These are phyloP conservation scores for Perithous albicinctus DNA, from an alignment of 2,888 invertebrate species.

Conservation along the genomic window DNA sequence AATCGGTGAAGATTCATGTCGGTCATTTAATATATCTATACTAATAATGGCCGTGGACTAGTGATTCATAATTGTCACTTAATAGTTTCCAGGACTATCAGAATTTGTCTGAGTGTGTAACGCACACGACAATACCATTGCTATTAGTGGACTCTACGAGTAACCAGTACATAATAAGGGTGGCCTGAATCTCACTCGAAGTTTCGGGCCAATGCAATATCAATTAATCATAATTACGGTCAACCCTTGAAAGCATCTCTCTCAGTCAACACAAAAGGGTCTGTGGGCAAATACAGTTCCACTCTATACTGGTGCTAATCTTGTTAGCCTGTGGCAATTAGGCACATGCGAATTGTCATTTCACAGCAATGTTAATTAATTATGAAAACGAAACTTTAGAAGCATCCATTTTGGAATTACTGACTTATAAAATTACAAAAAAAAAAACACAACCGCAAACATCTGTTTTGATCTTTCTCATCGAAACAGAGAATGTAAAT, in stretches of 20 bases:
- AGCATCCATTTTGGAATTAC: background rate
- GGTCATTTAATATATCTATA: too few relatives aligned
- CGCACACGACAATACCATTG: background rate
- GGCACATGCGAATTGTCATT: conserved; percentile 1
- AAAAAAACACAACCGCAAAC: too few relatives aligned
- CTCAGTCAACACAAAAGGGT: background rate
- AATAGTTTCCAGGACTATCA: too few relatives aligned
- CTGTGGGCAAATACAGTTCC: background rate
- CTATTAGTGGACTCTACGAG: background rate
- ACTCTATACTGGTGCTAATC: background rate
- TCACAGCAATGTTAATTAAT: background rate
- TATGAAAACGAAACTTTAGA: background rate
- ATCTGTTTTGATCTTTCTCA: too few relatives aligned
- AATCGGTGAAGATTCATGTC: too few relatives aligned
- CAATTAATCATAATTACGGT: conserved; percentile 18
- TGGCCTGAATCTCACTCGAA: background rate
- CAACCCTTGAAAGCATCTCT: background rate
- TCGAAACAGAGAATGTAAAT: too few relatives aligned
- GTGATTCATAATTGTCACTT: too few relatives aligned
- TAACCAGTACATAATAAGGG: background rate
- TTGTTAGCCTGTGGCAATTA: background rate
- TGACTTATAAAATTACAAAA: too few relatives aligned
- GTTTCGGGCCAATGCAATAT: background rate
- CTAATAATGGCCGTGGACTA: too few relatives aligned
- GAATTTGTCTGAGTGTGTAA: too few relatives aligned